A percentile compares a stretch with the other conserved stretches of the same genome.
These are phyloP conservation scores for Diplazon laetatorius DNA, from an alignment of 2,888 invertebrate species.

Conservation along the genomic window DNA sequence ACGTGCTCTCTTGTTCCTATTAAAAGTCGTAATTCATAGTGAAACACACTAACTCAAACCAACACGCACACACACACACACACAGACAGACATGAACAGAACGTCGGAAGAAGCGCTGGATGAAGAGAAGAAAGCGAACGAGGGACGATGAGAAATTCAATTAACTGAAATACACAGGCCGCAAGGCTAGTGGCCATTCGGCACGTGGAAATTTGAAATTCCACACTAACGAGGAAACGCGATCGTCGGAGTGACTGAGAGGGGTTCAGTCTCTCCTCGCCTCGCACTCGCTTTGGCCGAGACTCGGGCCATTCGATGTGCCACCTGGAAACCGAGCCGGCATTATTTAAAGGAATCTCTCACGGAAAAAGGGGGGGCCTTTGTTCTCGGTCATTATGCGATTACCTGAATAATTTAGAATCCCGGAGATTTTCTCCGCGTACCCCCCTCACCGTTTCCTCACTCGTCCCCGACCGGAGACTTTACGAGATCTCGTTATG, in stretches of 20 bases:
- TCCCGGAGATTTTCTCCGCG: slow-evolving; percentile 15
- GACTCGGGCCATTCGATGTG: slow-evolving; percentile 16
- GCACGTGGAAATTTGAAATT: slow-evolving; percentile 62
- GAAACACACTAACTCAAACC: neutral
- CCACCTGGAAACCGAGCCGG: neutral
- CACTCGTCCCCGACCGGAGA: neutral
- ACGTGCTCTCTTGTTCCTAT: too few relatives aligned
- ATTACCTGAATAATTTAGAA: slow-evolving; percentile 51
- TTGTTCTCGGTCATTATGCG: slow-evolving; percentile 43
- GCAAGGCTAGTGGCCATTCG: slow-evolving; percentile 34
- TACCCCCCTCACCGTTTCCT: neutral
- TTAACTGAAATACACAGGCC: slow-evolving; percentile 56
- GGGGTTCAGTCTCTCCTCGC: too few relatives aligned
- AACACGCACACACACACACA: too few relatives aligned
- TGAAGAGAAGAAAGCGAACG: too few relatives aligned
- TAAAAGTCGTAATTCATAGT: slow-evolving; percentile 2
- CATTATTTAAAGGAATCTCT: slow-evolving; percentile 48
- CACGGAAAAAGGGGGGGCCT: slow-evolving; percentile 36
- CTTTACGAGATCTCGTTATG: slow-evolving; percentile 28
- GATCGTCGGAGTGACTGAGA: slow-evolving; percentile 19
- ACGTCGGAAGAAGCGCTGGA: neutral
- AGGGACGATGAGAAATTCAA: slow-evolving; percentile 54
- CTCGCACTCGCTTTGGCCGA: slow-evolving; percentile 18
- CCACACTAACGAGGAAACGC: slow-evolving; percentile 51
- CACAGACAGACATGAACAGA: neutral